Base-by-base conservation (phyloP, 2,113 vertebrate species). In the Dipodomys spectabilis region DNA sequence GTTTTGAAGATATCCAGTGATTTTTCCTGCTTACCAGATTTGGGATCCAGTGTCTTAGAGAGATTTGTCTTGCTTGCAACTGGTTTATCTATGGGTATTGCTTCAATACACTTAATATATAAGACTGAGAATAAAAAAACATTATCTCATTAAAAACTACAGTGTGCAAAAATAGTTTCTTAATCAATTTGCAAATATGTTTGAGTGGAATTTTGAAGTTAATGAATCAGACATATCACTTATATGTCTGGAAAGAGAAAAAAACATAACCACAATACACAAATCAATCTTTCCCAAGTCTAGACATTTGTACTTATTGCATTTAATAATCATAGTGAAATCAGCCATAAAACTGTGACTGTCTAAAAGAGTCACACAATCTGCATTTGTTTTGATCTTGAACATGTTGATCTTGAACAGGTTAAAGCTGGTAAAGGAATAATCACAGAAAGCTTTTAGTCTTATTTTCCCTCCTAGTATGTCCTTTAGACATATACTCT, bases 291-390 rank as follows among this genome's bases (percentile, higher is more conserved):
- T 60, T 71, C 75, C 75, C 67, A 90, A 82, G n/a, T 93, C 32
- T 64, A 64, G 86, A 86, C 79, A 86, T 83, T 84, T 80, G 85
- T 89, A 73, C 28, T 77, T 44, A 88, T 73, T 86, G 16, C 53
- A 45, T 30, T 83, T 94, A 86, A 93, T 85, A 79, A 92, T 82
- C 89, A 74, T 92, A 87, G 96, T 57, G 94, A 75, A 92, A 77
- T 72, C 71, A 91, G 65, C 62, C 80, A 81, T 69, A 88, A 88
- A 91, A 74, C 64, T 49, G 74, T 60, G 44, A 28, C 69, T 72
- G 25, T 75, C 67, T 90, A 92, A 13, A 71, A 73, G 87, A 82
- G 93, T 89, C 93, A 82, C 35, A 67, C 88, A 93, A 88, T 49
- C 49, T 71, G 32, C 75, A 64, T 86, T 94, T 86, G 28, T 89